Conservation (phyloP, 2,113 vertebrate genomes). For the Poeciliopsis occidentalis region DNA sequence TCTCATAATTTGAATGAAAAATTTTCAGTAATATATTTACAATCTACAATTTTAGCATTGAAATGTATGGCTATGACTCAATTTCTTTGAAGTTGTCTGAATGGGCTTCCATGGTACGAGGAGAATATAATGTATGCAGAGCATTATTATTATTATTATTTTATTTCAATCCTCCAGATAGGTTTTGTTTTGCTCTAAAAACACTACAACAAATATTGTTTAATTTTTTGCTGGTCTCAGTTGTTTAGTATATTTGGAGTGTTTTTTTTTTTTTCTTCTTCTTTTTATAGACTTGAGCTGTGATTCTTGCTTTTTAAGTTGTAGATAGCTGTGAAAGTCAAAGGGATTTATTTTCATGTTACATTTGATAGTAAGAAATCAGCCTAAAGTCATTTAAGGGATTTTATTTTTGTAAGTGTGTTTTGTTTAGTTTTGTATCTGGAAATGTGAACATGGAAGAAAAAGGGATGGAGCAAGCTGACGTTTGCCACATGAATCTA, state of each 20-base stretch:
- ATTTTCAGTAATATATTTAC: no score
- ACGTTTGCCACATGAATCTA: neutral
- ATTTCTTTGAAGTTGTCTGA: neutral
- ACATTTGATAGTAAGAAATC: neutral
- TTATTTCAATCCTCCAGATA: conserved; percentile 6
- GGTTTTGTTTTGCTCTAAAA: neutral
- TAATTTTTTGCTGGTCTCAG: neutral
- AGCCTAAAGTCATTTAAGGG: conserved; percentile 5
- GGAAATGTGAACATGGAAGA: conserved; percentile 25
- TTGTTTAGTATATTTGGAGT: neutral
- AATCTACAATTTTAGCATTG: neutral
- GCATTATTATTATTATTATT: neutral
- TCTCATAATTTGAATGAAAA: no score
- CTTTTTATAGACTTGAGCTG: conserved; percentile 25
- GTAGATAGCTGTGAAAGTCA: neutral
- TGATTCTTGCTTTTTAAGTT: conserved; percentile 4
- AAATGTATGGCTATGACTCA: neutral
- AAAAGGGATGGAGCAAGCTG: neutral
- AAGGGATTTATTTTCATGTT: conserved; percentile 23
- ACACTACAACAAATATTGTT: neutral
- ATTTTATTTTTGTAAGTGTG: conserved; percentile 47
- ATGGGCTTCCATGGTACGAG: neutral
- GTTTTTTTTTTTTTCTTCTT: neutral
- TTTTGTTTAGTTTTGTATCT: conserved; percentile 22
- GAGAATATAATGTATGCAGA: neutral